phyloP scores from a whole-genome alignment of 2,113 vertebrate species.

The Laticauda colubrina region DNA sequence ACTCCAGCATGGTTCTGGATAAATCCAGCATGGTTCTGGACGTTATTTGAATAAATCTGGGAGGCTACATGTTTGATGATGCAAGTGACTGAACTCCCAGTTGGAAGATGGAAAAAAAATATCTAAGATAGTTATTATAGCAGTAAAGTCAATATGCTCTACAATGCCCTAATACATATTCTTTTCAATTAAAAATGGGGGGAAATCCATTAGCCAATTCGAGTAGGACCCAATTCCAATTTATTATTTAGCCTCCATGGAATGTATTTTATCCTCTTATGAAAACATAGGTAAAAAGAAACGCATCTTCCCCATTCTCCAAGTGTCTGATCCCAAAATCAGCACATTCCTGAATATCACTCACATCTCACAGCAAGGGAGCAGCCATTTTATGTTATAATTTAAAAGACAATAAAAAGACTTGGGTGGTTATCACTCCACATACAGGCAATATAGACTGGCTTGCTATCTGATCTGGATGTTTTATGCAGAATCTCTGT shows the following conservation, averaged over 20 bases:
- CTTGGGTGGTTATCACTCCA: neutral
- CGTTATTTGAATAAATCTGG: neutral
- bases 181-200: neutral
- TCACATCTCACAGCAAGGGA: neutral
- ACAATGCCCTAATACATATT: neutral
- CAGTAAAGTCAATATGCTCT: neutral
- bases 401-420: neutral
- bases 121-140: neutral
- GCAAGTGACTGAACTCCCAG: neutral
- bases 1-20: neutral
- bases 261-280: neutral
- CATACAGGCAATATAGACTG: neutral
- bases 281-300: neutral
- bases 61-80: neutral
- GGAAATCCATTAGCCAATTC: neutral
- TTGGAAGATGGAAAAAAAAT: neutral
- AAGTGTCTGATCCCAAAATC: neutral
- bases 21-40: neutral
- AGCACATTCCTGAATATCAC: neutral
- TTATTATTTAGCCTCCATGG: conserved; percentile 6
- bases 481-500: neutral
- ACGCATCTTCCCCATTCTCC: neutral
- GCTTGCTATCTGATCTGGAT: neutral
- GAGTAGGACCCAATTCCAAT: neutral
- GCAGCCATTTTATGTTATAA: neutral